phyloP scores from a whole-genome alignment of 2,113 vertebrate genomes.

The Tauraco erythrolophus region DNA sequence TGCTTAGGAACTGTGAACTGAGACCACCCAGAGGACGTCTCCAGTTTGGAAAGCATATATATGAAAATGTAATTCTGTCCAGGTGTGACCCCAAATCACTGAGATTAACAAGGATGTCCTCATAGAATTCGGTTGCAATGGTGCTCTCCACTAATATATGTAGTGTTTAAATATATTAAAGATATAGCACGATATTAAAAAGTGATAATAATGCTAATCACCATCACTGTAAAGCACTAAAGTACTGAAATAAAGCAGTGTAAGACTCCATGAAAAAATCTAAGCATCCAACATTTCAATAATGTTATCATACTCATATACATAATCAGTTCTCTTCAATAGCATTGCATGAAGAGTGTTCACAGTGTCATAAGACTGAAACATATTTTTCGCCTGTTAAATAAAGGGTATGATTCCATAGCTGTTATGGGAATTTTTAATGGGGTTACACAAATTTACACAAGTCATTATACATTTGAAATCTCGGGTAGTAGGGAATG shows the following conservation, averaged over 20 bases:
- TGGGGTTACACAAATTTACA: not conserved
- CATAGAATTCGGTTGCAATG: not conserved
- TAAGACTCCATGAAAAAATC: not conserved
- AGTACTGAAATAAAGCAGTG: not conserved
- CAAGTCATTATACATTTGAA: not conserved
- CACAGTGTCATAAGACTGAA: not conserved
- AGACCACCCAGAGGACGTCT: not conserved
- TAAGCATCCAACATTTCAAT: constrained; percentile 13
- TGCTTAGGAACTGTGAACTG: constrained; percentile 10
- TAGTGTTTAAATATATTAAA: not conserved
- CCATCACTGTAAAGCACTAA: not conserved
- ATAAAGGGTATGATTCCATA: not conserved
- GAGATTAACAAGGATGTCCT: not conserved
- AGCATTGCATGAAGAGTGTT: not conserved
- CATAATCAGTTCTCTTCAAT: not conserved
- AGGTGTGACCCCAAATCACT: not conserved
- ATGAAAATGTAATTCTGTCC: constrained; percentile 4
- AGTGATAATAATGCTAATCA: not conserved
- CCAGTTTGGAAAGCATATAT: not conserved
- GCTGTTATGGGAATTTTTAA: not conserved
- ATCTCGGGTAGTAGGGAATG: not conserved
- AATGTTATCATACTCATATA: not conserved
- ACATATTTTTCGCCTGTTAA: not conserved
- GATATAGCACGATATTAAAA: not conserved
- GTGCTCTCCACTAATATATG: not conserved